Percentiles rank a stretch among this genome's conserved stretches.
These are phyloP conservation scores for Cistogaster globosa DNA, from an alignment of 2,888 invertebrate species.

Conservation along the genomic window DNA sequence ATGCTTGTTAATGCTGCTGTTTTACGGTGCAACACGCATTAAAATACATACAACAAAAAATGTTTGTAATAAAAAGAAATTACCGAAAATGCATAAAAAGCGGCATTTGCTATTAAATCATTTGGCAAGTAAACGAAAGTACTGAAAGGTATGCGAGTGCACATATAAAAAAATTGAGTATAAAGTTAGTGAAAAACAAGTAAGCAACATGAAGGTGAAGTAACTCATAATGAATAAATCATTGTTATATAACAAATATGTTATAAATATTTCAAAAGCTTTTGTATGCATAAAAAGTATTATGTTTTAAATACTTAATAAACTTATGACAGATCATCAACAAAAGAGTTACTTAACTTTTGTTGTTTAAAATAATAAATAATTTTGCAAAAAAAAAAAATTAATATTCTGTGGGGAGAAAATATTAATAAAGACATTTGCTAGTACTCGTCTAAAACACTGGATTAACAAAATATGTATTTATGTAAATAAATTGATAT, in stretches of 20 bases:
- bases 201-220: background rate
- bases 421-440: background rate
- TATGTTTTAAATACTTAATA: background rate
- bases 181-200: background rate
- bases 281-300: background rate
- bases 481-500: too few relatives aligned
- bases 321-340: too few relatives aligned
- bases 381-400: too few relatives aligned
- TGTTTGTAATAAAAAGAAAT: conserved; percentile 46
- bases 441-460: too few relatives aligned
- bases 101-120: background rate
- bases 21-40: conserved; percentile 63
- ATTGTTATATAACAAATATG: conserved; percentile 27
- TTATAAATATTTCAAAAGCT: background rate
- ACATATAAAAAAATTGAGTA: background rate
- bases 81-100: conserved; percentile 15
- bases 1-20: conserved; percentile 13
- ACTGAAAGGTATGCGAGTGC: background rate
- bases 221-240: conserved; percentile 11
- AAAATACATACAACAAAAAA: too few relatives aligned
- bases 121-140: conserved; percentile 22
- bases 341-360: conserved; percentile 14
- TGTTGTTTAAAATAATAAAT: background rate
- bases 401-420: too few relatives aligned
- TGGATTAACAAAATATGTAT: too few relatives aligned